Evolutionary conservation across 2,113 vertebrate genomes (phyloP), one percentile per base, ranked within the genome.

Genomic region (Acrocephalus kingi): DNA sequence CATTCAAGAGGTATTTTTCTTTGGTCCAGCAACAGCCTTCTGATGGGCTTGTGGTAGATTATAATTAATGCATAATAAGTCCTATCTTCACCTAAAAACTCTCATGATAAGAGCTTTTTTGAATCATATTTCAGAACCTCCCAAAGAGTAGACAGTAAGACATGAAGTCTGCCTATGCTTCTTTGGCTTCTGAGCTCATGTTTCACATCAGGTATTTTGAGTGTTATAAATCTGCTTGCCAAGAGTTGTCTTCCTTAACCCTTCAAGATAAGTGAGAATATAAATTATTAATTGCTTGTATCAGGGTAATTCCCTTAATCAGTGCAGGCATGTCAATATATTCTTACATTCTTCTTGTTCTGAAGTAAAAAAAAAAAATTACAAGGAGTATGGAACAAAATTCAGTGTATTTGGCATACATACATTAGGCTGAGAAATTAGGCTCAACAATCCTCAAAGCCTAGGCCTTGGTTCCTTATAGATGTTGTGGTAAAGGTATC

Each of bases 321-420:
- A 45, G 55, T 67, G 87, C 24, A n/a, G 30, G 7, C 8, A 54
- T 67, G 72, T 55, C n/a, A 66, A 45, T 21, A 69, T 49, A n/a
- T 54, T 63, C 33, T 54, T 46, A 22, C 7, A 25, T 20, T 41
- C 6, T 39, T 75, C 91, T 39, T 87, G 7, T 61, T 64, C 37
- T 62, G 43, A 87, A 73, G 12, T 24, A 31, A n/a, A n/a, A 20
- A 24, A 74, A 63, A 87, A 91, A 88, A 58, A 43, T 2, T 22
- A 56, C 23, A 66, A 66, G 13, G 3, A 10, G 0, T 22, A 28
- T n/a, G 13, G 49, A 69, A 35, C 21, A 76, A 87, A 87, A 82
- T 18, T 28, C 15, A 30, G 0, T 25, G 6, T 43, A 25, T 58
- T 71, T 15, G 7, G 31, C 0, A 0, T 31, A 20, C 6, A 19